A percentile compares a stretch with the other conserved stretches of the same genome.
phyloP scores from a whole-genome alignment of 2,797 vertebrate genomes.

The Rallus crepitans region DNA sequence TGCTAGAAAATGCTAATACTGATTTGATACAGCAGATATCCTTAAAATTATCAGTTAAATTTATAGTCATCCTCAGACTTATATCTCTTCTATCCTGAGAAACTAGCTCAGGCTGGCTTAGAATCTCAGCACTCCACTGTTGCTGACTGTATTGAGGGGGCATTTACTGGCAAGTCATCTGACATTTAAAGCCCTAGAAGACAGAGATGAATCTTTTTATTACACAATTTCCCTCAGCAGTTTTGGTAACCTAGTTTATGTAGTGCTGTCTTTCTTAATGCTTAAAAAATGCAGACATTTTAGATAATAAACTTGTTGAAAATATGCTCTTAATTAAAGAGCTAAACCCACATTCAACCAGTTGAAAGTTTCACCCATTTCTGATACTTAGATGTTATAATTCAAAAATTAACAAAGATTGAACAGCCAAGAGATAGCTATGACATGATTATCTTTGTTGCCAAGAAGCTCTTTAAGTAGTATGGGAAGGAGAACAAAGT shows the following conservation, averaged over 20 bases:
- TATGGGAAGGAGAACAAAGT: not conserved
- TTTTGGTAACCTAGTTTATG: not conserved
- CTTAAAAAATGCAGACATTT: not conserved
- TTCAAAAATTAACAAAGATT: not conserved
- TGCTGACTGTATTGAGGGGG: not conserved
- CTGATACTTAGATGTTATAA: not conserved
- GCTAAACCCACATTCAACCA: not conserved
- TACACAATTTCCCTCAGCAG: fast-evolving
- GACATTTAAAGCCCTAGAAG: not conserved
- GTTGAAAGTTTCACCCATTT: not conserved
- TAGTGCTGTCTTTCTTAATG: fast-evolving
- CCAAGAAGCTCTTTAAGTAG: not conserved
- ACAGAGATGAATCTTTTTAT: not conserved
- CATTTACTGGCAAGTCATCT: not conserved
- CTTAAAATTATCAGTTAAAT: not conserved
- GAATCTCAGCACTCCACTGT: not conserved
- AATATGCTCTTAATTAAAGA: not conserved
- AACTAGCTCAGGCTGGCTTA: not conserved
- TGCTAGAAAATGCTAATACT: not conserved
- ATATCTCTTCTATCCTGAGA: not conserved
- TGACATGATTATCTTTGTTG: not conserved
- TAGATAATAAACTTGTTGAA: not conserved
- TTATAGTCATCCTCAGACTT: not conserved
- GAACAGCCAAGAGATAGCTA: not conserved
- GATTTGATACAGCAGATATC: not conserved